Percentiles rank a stretch among this genome's conserved stretches.
Evolutionary conservation across 2,797 vertebrate species (phyloP).

Genomic region (Aldrovandia affinis): DNA sequence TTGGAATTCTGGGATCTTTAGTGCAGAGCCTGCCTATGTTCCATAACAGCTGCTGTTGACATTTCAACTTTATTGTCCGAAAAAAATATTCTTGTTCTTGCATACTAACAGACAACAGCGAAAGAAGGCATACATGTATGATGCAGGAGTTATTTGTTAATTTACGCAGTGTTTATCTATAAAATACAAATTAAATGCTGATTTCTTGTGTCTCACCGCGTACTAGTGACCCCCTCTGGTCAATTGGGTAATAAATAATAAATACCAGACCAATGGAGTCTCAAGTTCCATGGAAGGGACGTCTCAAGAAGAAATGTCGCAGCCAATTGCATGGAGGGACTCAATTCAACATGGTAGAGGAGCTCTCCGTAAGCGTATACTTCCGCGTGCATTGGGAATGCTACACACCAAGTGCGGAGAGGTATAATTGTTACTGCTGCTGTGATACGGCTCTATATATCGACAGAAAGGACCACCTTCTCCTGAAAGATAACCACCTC

Average conservation of each 20-base stretch:
- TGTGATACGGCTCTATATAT: slow-evolving; percentile 87
- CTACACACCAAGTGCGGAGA: slow-evolving; percentile 77
- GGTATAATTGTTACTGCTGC: slow-evolving; percentile 78
- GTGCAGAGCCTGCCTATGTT: slow-evolving; percentile 55
- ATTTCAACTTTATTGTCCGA: slow-evolving; percentile 53
- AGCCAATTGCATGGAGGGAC: slow-evolving; percentile 69
- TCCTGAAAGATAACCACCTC: slow-evolving; percentile 82
- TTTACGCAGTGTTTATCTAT: too few species aligned
- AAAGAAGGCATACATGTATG: too few species aligned
- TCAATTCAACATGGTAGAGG: slow-evolving; percentile 51
- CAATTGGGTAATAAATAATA: slow-evolving; percentile 26
- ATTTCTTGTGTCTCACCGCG: too few species aligned
- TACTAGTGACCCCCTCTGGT: too few species aligned
- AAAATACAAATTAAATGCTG: too few species aligned
- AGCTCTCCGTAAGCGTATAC: slow-evolving; percentile 64
- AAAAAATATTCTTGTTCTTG: too few species aligned
- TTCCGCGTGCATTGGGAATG: slow-evolving; percentile 80
- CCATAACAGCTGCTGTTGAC: slow-evolving; percentile 66
- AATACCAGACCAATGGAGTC: slow-evolving; percentile 57
- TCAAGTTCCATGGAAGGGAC: slow-evolving; percentile 39
- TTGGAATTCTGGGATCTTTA: slow-evolving; percentile 49
- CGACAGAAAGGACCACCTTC: slow-evolving; percentile 81
- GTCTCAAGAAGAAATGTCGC: slow-evolving; percentile 39
- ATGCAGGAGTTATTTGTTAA: too few species aligned
- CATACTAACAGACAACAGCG: too few species aligned